Percentiles rank a stretch among this genome's conserved stretches.
Conservation (phyloP, 2,797 vertebrate species). For the Ambastaia sidthimunki region DNA sequence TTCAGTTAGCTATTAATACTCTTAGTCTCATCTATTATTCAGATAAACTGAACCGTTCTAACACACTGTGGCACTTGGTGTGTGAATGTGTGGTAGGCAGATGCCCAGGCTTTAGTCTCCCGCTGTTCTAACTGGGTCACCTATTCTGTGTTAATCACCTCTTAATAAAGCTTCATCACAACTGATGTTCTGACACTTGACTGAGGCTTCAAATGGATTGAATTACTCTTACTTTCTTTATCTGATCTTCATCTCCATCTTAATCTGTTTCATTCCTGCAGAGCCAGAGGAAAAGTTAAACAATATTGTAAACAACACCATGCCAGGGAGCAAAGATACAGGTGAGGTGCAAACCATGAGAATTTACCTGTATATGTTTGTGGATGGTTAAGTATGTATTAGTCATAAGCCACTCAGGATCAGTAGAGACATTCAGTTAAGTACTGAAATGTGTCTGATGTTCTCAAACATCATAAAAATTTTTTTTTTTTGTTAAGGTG, state of each 20-base stretch:
- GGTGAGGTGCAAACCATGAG: slow-evolving; percentile 66
- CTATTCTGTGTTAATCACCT: slow-evolving; percentile 43
- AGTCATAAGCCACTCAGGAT: background rate
- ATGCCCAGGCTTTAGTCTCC: slow-evolving; percentile 42
- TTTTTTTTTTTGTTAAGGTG: background rate
- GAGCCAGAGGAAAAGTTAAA: slow-evolving; percentile 79
- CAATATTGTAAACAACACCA: slow-evolving; percentile 81
- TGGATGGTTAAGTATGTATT: background rate
- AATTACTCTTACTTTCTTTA: slow-evolving; percentile 37
- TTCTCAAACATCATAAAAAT: background rate
- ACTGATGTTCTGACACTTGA: slow-evolving; percentile 11
- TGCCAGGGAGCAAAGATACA: slow-evolving; percentile 77
- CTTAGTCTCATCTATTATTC: slow-evolving; percentile 78
- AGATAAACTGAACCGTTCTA: slow-evolving; percentile 62
- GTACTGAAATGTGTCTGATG: background rate
- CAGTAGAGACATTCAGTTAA: slow-evolving; percentile 3
- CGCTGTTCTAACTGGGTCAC: slow-evolving; percentile 32
- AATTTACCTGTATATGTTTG: slow-evolving; percentile 15
- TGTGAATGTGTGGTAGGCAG: slow-evolving; percentile 14
- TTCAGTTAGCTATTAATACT: slow-evolving; percentile 74
- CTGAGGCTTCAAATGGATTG: background rate
- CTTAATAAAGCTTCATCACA: slow-evolving; percentile 1
- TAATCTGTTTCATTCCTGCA: slow-evolving; percentile 55
- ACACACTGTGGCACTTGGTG: slow-evolving; percentile 26
- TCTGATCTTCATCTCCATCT: slow-evolving; percentile 41